Evolutionary conservation across 2,797 vertebrate genomes (phyloP).

Genomic region (Chelidonichthys spinosus): DNA sequence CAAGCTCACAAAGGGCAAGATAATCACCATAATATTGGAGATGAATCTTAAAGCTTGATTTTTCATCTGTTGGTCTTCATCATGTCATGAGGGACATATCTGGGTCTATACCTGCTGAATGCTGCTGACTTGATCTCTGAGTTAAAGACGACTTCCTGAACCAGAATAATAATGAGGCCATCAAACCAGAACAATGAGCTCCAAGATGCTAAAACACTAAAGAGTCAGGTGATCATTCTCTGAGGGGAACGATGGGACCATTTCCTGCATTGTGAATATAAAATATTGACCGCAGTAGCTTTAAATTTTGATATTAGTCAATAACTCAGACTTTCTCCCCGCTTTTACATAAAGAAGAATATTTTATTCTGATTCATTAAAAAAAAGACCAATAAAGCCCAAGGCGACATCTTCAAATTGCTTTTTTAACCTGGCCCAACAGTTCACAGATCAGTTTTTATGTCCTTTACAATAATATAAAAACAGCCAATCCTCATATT

Average conservation of each 20-base stretch:
- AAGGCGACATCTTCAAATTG: not conserved
- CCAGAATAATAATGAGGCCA: not conserved
- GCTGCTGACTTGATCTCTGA: not conserved
- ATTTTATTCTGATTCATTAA: too few relatives aligned
- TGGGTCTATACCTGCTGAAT: not conserved
- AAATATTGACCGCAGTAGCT: not conserved
- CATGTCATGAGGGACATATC: not conserved
- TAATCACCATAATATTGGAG: constrained; percentile 1
- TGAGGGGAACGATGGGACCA: not conserved
- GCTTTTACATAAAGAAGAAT: too few relatives aligned
- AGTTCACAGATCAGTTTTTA: not conserved
- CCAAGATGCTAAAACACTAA: not conserved
- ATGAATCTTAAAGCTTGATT: constrained; percentile 10
- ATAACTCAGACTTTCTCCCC: too few relatives aligned
- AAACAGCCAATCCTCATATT: not conserved
- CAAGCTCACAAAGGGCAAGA: not conserved
- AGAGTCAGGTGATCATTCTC: not conserved
- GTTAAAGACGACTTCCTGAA: not conserved
- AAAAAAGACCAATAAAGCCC: too few relatives aligned
- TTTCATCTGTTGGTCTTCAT: not conserved
- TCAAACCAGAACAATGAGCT: not conserved
- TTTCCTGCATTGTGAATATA: not conserved
- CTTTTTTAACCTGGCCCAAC: not conserved
- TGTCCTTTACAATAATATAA: not conserved
- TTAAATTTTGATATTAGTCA: not conserved